phyloP scores from a whole-genome alignment of 2,113 vertebrate species.

The Sinocyclocheilus anshuiensis region DNA sequence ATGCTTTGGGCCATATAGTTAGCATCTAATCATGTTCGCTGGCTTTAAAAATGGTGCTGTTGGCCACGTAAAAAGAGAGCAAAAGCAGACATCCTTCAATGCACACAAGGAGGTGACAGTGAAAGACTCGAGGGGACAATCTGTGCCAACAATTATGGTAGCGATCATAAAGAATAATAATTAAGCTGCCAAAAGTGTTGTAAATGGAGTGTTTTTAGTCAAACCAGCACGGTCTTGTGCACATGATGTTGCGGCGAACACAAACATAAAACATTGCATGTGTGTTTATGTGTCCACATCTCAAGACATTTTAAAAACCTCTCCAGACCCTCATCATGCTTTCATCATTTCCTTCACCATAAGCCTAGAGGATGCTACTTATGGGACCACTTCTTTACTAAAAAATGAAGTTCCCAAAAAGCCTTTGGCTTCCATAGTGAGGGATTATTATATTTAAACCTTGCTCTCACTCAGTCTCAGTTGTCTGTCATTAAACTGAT shows the following conservation, averaged over 20 bases:
- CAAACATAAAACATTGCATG: neutral
- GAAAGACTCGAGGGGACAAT: constrained; percentile 9
- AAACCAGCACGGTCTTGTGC: too few species aligned
- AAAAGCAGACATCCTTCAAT: neutral
- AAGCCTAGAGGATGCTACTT: neutral
- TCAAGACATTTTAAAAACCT: neutral
- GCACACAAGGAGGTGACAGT: constrained; percentile 20
- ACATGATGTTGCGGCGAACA: neutral
- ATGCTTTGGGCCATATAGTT: constrained; percentile 9
- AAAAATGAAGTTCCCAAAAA: constrained; percentile 20
- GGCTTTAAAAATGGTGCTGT: neutral
- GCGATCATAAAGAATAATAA: neutral
- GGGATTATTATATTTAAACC: neutral
- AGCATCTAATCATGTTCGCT: neutral
- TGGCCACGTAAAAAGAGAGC: neutral
- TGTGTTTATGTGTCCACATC: neutral
- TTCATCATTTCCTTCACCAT: neutral
- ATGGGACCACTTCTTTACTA: neutral
- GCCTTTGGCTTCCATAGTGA: constrained; percentile 13
- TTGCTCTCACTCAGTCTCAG: neutral
- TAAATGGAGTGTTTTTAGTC: neutral
- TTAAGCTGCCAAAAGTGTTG: constrained; percentile 20
- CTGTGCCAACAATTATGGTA: neutral
- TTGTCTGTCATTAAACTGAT: neutral
- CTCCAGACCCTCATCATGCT: neutral